Conservation (phyloP, 2,797 vertebrate genomes). For the Labeo calbasu region DNA sequence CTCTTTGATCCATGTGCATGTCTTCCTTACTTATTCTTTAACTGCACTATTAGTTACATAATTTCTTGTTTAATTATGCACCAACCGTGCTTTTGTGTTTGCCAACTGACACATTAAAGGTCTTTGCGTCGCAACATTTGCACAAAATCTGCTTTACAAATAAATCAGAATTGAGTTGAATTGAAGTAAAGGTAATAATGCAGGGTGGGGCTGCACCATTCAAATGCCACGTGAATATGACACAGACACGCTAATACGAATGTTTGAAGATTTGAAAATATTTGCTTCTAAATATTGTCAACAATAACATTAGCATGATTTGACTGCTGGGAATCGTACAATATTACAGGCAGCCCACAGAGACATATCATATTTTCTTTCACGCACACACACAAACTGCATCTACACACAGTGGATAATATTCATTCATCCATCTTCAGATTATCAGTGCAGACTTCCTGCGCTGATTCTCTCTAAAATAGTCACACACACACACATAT, state of each 20-base stretch:
- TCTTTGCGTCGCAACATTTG: neutral
- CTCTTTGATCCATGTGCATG: constrained; percentile 15
- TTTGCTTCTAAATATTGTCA: constrained; percentile 43
- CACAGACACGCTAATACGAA: constrained; percentile 12
- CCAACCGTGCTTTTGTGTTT: constrained; percentile 14
- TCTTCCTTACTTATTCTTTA: neutral
- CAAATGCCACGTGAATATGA: neutral
- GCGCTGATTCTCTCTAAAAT: constrained; percentile 41
- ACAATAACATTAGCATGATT: constrained; percentile 50
- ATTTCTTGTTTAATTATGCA: constrained; percentile 21
- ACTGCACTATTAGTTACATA: constrained; percentile 27
- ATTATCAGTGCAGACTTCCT: constrained; percentile 49
- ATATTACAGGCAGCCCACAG: constrained; percentile 39
- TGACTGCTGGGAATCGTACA: constrained; percentile 53
- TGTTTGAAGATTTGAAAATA: constrained; percentile 17
- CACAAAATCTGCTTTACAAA: constrained; percentile 2
- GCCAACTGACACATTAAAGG: neutral
- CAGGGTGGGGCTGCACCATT: neutral
- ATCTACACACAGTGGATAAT: constrained; percentile 46
- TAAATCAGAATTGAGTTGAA: neutral
- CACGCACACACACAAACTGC: constrained; percentile 34
- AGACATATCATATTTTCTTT: constrained; percentile 48
- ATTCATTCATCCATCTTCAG: constrained; percentile 48
- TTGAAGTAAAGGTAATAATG: neutral
- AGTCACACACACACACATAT: constrained; percentile 15